Percentiles rank a stretch among this genome's conserved stretches.
These are phyloP conservation scores for Donacobius atricapilla DNA, from an alignment of 2,113 vertebrate species.

Conservation along the genomic window DNA sequence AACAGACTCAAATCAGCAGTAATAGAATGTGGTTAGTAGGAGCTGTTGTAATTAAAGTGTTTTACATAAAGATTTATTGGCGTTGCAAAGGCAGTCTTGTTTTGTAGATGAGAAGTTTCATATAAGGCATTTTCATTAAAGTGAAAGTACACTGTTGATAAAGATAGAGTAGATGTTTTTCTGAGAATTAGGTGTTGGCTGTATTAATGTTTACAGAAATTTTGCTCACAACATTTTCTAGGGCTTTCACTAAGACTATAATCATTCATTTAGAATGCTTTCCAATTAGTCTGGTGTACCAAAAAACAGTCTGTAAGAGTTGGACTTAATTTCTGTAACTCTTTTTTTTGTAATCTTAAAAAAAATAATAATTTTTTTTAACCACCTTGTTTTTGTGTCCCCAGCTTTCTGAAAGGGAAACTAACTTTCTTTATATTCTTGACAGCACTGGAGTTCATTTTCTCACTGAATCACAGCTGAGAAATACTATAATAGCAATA, in stretches of 20 bases:
- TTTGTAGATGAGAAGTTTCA: background rate
- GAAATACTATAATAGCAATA: background rate
- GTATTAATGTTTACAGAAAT: conserved; percentile 13
- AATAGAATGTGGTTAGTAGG: background rate
- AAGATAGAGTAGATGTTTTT: background rate
- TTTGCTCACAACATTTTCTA: background rate
- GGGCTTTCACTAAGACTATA: background rate
- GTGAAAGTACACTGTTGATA: background rate
- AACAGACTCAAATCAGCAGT: background rate
- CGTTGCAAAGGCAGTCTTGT: background rate
- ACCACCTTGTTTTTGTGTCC: background rate
- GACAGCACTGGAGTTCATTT: background rate
- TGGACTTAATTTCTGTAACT: background rate
- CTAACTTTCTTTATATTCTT: background rate
- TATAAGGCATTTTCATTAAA: background rate
- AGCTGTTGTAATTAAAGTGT: background rate
- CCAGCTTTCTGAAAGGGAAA: background rate
- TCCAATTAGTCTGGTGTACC: background rate
- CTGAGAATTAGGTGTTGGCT: conserved; percentile 49
- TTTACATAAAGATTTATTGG: background rate
- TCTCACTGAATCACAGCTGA: background rate
- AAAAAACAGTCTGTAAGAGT: background rate
- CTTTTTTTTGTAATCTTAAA: background rate
- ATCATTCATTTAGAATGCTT: background rate
- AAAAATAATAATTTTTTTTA: background rate